A percentile compares a stretch with the other conserved stretches of the same genome.
These are phyloP conservation scores for Phylloscopus trochilus DNA, from an alignment of 2,113 vertebrate species.

Conservation along the genomic window DNA sequence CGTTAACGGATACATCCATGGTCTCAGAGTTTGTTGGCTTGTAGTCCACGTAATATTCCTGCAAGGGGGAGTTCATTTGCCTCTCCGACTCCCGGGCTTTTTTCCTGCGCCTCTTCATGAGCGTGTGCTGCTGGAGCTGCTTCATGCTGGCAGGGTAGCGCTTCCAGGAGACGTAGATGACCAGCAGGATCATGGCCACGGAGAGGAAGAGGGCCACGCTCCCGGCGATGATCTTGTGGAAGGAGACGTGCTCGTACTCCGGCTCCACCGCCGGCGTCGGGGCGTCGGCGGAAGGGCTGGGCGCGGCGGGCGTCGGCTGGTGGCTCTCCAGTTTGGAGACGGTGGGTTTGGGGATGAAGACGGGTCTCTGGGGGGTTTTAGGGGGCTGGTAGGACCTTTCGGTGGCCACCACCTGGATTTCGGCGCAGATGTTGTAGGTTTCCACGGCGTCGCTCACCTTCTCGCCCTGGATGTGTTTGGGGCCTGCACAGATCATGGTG, in stretches of 20 bases:
- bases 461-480: conserved; percentile 92
- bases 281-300: conserved; percentile 73
- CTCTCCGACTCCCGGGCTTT: conserved; percentile 88
- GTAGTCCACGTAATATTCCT: conserved; percentile 99
- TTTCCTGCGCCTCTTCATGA: conserved; percentile 91
- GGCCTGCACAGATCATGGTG: conserved; percentile 92
- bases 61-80: conserved; percentile 92
- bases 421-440: conserved; percentile 86
- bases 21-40: conserved; percentile 97
- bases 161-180: conserved; percentile 97
- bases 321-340: conserved; percentile 74
- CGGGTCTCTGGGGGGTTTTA: conserved; percentile 74
- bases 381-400: conserved; percentile 78
- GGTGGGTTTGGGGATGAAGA: conserved; percentile 79
- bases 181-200: conserved; percentile 93
- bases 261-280: conserved; percentile 79
- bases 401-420: conserved; percentile 76
- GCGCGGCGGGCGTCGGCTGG: conserved; percentile 47
- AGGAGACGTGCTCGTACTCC: conserved; percentile 92
- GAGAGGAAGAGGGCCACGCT: conserved; percentile 94
- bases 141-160: conserved; percentile 95
- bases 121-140: conserved; percentile 90
- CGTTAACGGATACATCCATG: conserved; percentile 98
- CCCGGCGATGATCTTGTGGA: conserved; percentile 96
- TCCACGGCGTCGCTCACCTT: conserved; percentile 93